A percentile compares a stretch with the other conserved stretches of the same genome.
phyloP scores from a whole-genome alignment of 2,113 vertebrate species.

The Verasper variegatus region DNA sequence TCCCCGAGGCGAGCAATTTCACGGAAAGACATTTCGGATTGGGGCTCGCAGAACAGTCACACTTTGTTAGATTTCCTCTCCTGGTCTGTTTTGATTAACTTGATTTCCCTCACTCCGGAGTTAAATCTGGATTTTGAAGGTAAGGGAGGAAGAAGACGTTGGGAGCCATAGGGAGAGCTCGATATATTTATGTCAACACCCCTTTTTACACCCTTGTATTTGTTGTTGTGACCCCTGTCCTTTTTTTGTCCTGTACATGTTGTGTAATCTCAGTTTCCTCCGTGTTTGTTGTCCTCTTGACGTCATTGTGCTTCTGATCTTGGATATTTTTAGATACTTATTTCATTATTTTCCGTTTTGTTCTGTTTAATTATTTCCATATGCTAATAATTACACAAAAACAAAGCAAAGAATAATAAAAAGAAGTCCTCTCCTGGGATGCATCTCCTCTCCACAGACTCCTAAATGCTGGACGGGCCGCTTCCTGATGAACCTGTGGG shows the following conservation, averaged over 20 bases:
- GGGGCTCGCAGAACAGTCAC: slow-evolving; percentile 21
- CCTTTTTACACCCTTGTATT: neutral
- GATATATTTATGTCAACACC: slow-evolving; percentile 1
- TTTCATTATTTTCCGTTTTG: neutral
- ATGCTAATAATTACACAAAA: neutral
- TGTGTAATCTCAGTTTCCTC: neutral
- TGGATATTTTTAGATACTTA: neutral
- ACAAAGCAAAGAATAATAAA: neutral
- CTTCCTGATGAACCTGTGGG: slow-evolving; percentile 98
- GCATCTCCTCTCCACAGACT: slow-evolving; percentile 70
- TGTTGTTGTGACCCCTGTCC: no score
- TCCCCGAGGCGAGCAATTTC: slow-evolving; percentile 46
- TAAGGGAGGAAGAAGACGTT: neutral
- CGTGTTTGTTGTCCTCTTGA: neutral
- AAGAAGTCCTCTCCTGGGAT: neutral
- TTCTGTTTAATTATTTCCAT: neutral
- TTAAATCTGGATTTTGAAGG: slow-evolving; percentile 1
- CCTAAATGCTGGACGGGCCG: slow-evolving; percentile 97
- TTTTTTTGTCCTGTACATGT: no score
- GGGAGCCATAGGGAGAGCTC: neutral
- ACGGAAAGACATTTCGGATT: slow-evolving; percentile 42
- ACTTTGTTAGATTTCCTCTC: slow-evolving; percentile 12
- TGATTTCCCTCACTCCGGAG: slow-evolving; percentile 16
- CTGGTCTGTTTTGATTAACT: slow-evolving; percentile 35
- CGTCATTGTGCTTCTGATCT: neutral